Evolutionary conservation across 2,888 invertebrate genomes (phyloP), one percentile per base, ranked within the genome.

Genomic region (Liodrosophila aerea): DNA sequence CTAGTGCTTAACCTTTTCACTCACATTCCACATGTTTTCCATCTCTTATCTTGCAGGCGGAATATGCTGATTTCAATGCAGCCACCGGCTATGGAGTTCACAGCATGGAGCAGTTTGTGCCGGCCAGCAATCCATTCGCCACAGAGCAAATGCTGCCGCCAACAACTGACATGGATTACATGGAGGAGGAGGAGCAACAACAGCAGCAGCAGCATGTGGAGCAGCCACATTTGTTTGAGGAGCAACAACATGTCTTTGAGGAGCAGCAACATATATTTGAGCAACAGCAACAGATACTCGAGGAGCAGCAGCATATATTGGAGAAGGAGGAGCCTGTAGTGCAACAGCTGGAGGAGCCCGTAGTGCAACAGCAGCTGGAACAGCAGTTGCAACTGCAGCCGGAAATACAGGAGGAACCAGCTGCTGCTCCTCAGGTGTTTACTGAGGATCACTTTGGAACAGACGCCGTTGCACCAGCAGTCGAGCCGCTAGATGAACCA

Each of bases 51-150:
- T 64, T 61, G 16, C 68, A 88, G 87, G 68, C 67, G 73, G 83
- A 85, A 64, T 71, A 85, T 56, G 80, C 87, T 86, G 87, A 68
- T 45, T 56, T 63, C 15, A 67, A 70, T 61, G 60, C 77, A 84
- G 80, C 72, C 67, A 61, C 77, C 71, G 77, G 64, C 64, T 62
- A 63, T 63, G 68, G 64, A 39, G 52, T 73, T 57, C 66, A 59
- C 52, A 41, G 53, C 30, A 44, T 54, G 1, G 50, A 61, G 30
- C 45, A 31, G 16, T 2, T 44, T 11, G 22, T 43, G 18, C 37
- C 36, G 9, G 47, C 54, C 27, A 62, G 54, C 29, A 70, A 76
- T 65, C 76, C 69, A 50, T 82, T n/a, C n/a, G n/a, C n/a, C n/a
- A n/a, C n/a, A n/a, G n/a, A n/a, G n/a, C n/a, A n/a, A n/a, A n/a